phyloP scores from a whole-genome alignment of 2,113 vertebrate genomes.

The Gymnorhina tibicen region DNA sequence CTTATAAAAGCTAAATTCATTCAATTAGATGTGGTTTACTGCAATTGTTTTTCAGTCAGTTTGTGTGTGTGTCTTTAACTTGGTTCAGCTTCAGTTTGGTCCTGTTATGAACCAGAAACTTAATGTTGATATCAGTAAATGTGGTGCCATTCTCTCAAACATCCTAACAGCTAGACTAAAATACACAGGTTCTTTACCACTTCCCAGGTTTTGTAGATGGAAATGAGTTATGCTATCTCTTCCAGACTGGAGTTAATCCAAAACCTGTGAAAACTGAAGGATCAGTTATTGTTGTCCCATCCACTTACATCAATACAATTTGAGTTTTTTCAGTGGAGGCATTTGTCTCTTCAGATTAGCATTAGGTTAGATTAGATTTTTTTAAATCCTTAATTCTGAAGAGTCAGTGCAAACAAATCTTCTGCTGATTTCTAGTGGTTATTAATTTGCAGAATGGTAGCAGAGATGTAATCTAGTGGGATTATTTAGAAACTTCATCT shows the following conservation, averaged over 20 bases:
- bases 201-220: neutral
- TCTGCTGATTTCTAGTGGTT: neutral
- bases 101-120: neutral
- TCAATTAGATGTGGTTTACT: neutral
- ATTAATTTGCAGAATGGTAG: neutral
- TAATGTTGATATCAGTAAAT: neutral
- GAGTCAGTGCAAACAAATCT: neutral
- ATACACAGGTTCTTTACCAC: neutral
- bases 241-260: neutral
- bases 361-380: neutral
- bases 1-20: neutral
- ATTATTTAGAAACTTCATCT: neutral
- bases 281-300: neutral
- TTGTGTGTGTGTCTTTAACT: neutral
- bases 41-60: neutral
- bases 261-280: neutral
- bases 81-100: neutral
- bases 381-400: neutral
- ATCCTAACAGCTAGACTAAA: neutral
- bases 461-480: neutral
- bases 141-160: neutral
- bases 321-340: neutral
- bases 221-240: neutral
- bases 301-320: neutral
- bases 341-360: neutral